Percentiles rank a stretch among this genome's conserved stretches.
phyloP scores from a whole-genome alignment of 1,140 invertebrate genomes.

The Drosophila orena region DNA sequence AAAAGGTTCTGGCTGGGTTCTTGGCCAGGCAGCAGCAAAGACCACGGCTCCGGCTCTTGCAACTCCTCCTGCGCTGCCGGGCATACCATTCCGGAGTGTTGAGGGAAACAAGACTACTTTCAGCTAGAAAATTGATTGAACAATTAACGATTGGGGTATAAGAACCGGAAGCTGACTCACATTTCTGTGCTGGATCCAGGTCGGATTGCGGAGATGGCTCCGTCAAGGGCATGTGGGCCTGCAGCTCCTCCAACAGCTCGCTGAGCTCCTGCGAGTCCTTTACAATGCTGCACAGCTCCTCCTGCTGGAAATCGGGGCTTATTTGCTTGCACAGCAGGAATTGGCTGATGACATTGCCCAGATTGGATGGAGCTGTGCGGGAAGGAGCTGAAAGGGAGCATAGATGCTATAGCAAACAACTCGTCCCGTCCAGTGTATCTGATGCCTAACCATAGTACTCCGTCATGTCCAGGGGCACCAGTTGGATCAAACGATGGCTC shows the following conservation, averaged over 20 bases:
- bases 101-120: constrained; percentile 40
- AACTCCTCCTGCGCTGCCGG: constrained; percentile 60
- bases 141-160: background rate
- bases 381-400: constrained; percentile 87
- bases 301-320: constrained; percentile 94
- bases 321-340: constrained; percentile 95
- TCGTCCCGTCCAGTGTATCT: too few relatives aligned
- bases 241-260: constrained; percentile 91
- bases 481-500: constrained; percentile 92
- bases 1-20: constrained; percentile 40
- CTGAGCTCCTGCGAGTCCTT: constrained; percentile 93
- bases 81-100: constrained; percentile 64
- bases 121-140: constrained; percentile 17
- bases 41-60: constrained; percentile 65
- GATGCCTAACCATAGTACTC: constrained; percentile 91
- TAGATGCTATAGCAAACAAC: accelerated
- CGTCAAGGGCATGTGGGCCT: constrained; percentile 91
- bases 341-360: constrained; percentile 95
- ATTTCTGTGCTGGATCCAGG: constrained; percentile 27
- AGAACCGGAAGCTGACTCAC: constrained; percentile 9
- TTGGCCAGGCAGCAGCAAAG: constrained; percentile 60
- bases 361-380: constrained; percentile 93
- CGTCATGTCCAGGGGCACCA: constrained; percentile 95
- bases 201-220: constrained; percentile 67
- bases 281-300: constrained; percentile 93